Conservation (phyloP, 2,797 vertebrate genomes). For the Knipowitschia caucasica region DNA sequence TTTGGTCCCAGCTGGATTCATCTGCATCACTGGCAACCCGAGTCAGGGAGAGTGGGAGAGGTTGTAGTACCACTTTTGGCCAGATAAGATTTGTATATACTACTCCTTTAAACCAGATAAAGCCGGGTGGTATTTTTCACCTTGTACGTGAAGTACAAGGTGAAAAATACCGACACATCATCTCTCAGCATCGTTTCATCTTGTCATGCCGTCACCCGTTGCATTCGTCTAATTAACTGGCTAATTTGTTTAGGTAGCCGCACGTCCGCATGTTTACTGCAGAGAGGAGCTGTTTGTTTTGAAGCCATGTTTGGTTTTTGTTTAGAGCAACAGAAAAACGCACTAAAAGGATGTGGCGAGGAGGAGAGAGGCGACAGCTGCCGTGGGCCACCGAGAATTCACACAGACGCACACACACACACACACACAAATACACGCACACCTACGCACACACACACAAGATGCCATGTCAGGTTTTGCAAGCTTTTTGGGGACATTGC, state of each 20-base stretch:
- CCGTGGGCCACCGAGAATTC: slow-evolving; percentile 53
- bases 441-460: background rate
- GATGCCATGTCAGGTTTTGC: background rate
- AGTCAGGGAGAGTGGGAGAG: too few relatives aligned
- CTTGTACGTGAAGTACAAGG: too few relatives aligned
- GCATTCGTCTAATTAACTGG: too few relatives aligned
- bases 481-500: background rate
- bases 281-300: slow-evolving; percentile 52
- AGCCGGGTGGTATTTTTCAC: too few relatives aligned
- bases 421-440: background rate
- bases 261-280: slow-evolving; percentile 11
- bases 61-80: too few relatives aligned
- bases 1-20: too few relatives aligned
- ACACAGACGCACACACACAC: slow-evolving; percentile 13
- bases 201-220: too few relatives aligned
- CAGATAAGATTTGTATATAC: too few relatives aligned
- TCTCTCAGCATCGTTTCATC: too few relatives aligned
- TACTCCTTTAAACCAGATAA: too few relatives aligned
- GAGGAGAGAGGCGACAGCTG: slow-evolving; percentile 59
- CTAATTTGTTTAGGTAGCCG: background rate
- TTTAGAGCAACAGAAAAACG: slow-evolving; percentile 48
- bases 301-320: slow-evolving; percentile 57
- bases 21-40: too few relatives aligned
- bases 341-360: slow-evolving; percentile 38
- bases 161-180: too few relatives aligned